Percentiles rank a stretch among this genome's conserved stretches.
Evolutionary conservation across 1,140 invertebrate species (phyloP).

Genomic region (Ceratosolen solmsi): DNA sequence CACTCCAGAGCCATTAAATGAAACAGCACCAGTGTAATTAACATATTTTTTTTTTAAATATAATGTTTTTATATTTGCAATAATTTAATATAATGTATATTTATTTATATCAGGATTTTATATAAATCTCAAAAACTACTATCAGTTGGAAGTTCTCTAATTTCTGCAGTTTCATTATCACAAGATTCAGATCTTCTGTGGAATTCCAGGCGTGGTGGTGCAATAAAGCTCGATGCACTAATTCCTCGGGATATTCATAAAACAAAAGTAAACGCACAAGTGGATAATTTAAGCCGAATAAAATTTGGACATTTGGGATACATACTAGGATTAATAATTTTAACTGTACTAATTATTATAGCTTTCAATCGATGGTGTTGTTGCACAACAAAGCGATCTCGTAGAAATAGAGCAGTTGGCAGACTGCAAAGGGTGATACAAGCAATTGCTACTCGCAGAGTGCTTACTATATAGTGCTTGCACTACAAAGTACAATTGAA

Average conservation of each 20-base stretch:
- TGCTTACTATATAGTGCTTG: constrained; percentile 65
- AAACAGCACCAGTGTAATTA: constrained; percentile 80
- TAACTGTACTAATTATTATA: constrained; percentile 59
- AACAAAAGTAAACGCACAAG: constrained; percentile 46
- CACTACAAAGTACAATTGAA: constrained; percentile 17
- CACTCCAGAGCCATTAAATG: constrained; percentile 79
- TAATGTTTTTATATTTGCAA: constrained; percentile 22
- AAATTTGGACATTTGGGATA: constrained; percentile 61
- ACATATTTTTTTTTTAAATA: constrained; percentile 53
- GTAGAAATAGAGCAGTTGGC: constrained; percentile 66
- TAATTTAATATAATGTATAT: constrained; percentile 48
- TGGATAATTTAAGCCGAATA: constrained; percentile 35
- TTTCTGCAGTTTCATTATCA: constrained; percentile 64
- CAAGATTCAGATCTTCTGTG: constrained; percentile 62
- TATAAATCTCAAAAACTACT: constrained; percentile 83
- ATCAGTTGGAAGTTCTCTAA: constrained; percentile 74
- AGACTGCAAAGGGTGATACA: constrained; percentile 69
- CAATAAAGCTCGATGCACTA: constrained; percentile 52
- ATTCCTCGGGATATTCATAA: constrained; percentile 52
- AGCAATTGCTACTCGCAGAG: constrained; percentile 66
- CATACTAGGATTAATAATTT: constrained; percentile 56
- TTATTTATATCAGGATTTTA: constrained; percentile 75
- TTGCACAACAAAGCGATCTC: constrained; percentile 61
- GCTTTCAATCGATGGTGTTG: constrained; percentile 64
- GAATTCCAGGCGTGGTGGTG: constrained; percentile 58